Evolutionary conservation across 2,888 invertebrate genomes (phyloP), one percentile per base, ranked within the genome.

Genomic region (Amphipyra tragopoginis): DNA sequence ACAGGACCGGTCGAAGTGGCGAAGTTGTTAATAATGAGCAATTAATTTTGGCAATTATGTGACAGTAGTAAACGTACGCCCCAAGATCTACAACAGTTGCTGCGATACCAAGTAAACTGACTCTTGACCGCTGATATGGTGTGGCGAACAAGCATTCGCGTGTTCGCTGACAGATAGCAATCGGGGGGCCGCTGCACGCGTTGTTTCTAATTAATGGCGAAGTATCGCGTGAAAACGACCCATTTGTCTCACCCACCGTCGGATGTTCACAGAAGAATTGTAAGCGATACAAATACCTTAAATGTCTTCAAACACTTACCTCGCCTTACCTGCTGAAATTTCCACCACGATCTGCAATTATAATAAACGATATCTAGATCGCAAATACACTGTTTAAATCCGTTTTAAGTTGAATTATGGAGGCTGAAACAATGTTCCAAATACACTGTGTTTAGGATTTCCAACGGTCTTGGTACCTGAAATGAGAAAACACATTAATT

Each of bases 241-340:
- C 91, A 92, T 93, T 92, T 91, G 92, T 93, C 91, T 90, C 86
- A 72, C 83, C 81, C 71, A 60, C 77, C 83, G 92, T 90, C 91
- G 92, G 92, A 93, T 92, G 90, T 88, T 88, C 91, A 88, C 91
- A 90, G 92, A 90, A 90, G 90, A 91, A 92, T 90, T 89, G 92
- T 90, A 90, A 90, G 92, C 91, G 91, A 92, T 92, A 91, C 91
- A 90, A 92, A 92, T 92, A 87, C 88, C 88, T 89, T 90, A 90
- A 91, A 91, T 88, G 88, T 91, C 91, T 90, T 90, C 88, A 89
- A 90, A 92, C 90, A 91, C 90, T 91, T 88, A 87, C 85, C 83
- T 80, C 71, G 77, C 82, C 81, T 79, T 83, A 83, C 75, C 83
- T 76, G 80, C 79, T 87, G 81, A 87, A 86, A 84, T 83, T 85